These are phyloP conservation scores for Cheilosia soror DNA, from an alignment of 2,888 invertebrate species.

Conservation along the genomic window DNA sequence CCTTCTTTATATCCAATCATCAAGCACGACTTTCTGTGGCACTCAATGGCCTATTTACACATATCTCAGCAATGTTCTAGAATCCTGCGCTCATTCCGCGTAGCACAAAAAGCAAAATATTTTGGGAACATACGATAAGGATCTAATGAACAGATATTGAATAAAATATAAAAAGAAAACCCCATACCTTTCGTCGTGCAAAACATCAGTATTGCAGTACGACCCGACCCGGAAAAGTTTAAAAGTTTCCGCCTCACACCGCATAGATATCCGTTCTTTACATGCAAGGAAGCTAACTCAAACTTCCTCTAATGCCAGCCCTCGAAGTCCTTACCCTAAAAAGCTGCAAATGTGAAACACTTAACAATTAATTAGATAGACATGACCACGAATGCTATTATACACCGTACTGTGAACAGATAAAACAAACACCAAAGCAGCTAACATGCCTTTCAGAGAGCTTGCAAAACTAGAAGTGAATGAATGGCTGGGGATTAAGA, in stretches of 20 bases:
- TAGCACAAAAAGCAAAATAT: no score
- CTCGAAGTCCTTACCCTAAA: constrained; percentile 41
- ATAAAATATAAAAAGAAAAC: not conserved
- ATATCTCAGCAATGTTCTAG: no score
- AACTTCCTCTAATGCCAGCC: constrained; percentile 4
- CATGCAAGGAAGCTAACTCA: not conserved
- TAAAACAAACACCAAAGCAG: constrained; percentile 47
- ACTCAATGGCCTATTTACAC: no score
- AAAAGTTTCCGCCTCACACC: not conserved
- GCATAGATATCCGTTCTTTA: not conserved
- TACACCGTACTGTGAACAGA: constrained; percentile 12
- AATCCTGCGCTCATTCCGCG: no score
- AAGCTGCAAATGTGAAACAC: constrained; percentile 50
- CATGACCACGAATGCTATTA: constrained; percentile 42
- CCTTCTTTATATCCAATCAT: no score
- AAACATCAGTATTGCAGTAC: not conserved
- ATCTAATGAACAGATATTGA: no score
- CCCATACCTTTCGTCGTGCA: not conserved
- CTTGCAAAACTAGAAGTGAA: constrained; percentile 37
- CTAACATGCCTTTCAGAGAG: constrained; percentile 41
- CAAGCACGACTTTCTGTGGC: no score
- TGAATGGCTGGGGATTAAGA: constrained; percentile 50
- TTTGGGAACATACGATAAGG: no score
- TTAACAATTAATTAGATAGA: constrained; percentile 61
- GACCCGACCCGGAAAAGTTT: not conserved